phyloP scores from a whole-genome alignment of 2,888 invertebrate genomes.

The Apomyelois bistriatella region DNA sequence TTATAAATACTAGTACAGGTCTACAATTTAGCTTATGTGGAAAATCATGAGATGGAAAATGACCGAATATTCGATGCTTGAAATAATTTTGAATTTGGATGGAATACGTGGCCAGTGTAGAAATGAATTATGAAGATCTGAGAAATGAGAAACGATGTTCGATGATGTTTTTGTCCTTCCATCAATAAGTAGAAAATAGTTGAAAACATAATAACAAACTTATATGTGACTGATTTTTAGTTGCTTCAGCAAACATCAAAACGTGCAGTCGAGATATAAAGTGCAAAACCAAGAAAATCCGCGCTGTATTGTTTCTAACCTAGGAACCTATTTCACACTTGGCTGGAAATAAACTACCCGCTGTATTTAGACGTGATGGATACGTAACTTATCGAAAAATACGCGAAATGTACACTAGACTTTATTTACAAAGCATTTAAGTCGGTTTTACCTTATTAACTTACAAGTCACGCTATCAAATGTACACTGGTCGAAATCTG shows the following conservation, averaged over 20 bases:
- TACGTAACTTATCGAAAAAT: constrained; percentile 10
- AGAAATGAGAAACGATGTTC: no score
- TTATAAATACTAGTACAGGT: no score
- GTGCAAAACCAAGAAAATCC: constrained; percentile 12
- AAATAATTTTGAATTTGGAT: no score
- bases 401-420: not conserved
- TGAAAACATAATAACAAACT: no score
- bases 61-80: no score
- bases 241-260: not conserved
- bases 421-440: constrained; percentile 8
- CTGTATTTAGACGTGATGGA: constrained; percentile 15
- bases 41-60: no score
- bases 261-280: constrained; percentile 2
- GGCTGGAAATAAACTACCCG: constrained; percentile 13
- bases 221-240: no score
- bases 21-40: no score
- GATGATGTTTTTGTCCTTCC: no score
- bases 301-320: constrained; percentile 12
- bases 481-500: constrained; percentile 30
- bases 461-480: constrained; percentile 8
- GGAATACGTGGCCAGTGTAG: no score
- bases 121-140: no score
- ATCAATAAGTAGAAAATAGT: no score
- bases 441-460: not conserved
- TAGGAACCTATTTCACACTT: constrained; percentile 15